These are phyloP conservation scores for Hippotragus niger DNA, from an alignment of 2,113 vertebrate genomes.

Conservation along the genomic window DNA sequence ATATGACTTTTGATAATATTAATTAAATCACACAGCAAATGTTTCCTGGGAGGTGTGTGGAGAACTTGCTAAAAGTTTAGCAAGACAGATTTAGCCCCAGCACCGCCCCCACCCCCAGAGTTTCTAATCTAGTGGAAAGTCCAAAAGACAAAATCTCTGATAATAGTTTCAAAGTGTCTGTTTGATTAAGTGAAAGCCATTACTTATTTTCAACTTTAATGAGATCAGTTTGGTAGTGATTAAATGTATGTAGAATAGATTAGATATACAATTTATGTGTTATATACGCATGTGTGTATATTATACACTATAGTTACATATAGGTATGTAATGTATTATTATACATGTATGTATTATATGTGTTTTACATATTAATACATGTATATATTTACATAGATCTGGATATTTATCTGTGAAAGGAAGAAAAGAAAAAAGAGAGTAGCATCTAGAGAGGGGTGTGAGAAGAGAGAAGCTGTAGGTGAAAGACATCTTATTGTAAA, in stretches of 20 bases:
- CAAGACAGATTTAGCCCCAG: not conserved
- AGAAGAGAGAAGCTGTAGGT: not conserved
- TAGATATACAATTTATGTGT: not conserved
- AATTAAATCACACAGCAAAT: not conserved
- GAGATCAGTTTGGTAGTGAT: not conserved
- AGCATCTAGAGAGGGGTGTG: not conserved
- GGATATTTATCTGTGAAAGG: not conserved
- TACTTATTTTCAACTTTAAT: not conserved
- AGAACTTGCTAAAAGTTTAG: not conserved
- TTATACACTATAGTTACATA: not conserved
- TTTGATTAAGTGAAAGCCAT: not conserved
- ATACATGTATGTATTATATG: not conserved
- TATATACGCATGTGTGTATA: not conserved
- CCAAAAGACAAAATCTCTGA: not conserved
- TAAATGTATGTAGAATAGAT: not conserved
- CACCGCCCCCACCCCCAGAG: fast-evolving
- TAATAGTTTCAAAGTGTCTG: not conserved
- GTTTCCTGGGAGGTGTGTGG: not conserved
- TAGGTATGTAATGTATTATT: not conserved
- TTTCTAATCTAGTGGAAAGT: not conserved
- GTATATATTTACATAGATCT: not conserved
- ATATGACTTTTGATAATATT: not conserved
- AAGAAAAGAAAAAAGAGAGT: not conserved
- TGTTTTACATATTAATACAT: not conserved
- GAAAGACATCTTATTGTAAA: not conserved